Evolutionary conservation across 2,113 vertebrate genomes (phyloP), one percentile per base, ranked within the genome.

Genomic region (Atherinomorus stipes): DNA sequence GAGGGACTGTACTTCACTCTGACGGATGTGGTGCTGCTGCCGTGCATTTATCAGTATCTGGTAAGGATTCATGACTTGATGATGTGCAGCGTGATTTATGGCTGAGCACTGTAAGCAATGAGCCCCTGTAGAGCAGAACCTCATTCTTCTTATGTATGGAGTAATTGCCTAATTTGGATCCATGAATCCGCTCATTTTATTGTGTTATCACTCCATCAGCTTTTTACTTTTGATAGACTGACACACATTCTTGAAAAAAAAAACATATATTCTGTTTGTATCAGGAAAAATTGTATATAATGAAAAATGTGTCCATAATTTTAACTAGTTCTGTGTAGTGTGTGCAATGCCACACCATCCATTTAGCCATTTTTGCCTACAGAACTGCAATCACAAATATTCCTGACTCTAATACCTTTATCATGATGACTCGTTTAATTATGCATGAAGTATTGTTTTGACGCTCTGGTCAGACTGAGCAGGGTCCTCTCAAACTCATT

Each of bases 1-100:
- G 98, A 99, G 84, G 98, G 98, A 1, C 93, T 99, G 25, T 98
- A 96, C 92, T 99, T 99, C 90, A 99, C 97, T 8, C 88, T 99
- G 85, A 94, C 97, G 7, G 98, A 99, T 78, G 83, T 98, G 5
- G 96, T 99, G 71, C 94, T 99, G 68, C 88, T 99, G 54, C 98
- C 97, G 0, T 99, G 98, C 82, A 88, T 99, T 80, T 93, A 97
- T 90, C 94, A 94, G 22, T 99, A 97, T 89, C 88, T 98, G 95
- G 98, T 99, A 95, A 96, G 95, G 45, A 34, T 54, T 78, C 70
- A 59, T 47, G 19, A 51, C 53, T 38, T 40, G 44, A 42, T 42
- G 28, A 42, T 42, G 28, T 23, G 28, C 45, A 54, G 51, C 23
- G 19, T 75, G 49, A 78, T 68, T 65, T 34, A 70, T 83, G 40